phyloP scores from a whole-genome alignment of 2,113 vertebrate species.

The Okapia johnstoni region DNA sequence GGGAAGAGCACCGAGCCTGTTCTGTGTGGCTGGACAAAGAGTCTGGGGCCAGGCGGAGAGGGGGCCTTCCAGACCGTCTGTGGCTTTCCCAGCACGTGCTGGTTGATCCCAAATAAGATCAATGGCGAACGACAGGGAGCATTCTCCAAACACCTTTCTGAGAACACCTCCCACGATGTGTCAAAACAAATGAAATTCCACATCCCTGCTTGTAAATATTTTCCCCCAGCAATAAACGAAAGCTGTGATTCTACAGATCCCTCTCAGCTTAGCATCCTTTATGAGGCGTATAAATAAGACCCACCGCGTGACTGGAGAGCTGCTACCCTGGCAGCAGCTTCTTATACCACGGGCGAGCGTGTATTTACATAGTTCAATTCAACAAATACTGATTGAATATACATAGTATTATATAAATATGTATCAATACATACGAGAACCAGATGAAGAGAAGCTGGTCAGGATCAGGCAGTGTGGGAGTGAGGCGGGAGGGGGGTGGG shows the following conservation, averaged over 20 bases:
- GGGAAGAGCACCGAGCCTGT: accelerated
- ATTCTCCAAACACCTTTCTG: conserved; percentile 19
- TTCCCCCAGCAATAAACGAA: conserved; percentile 5
- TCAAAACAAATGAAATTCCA: conserved; percentile 44
- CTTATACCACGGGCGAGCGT: not conserved
- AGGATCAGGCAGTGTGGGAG: not conserved
- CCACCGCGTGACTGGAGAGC: not conserved
- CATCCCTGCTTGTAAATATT: conserved; percentile 21
- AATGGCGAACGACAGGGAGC: not conserved
- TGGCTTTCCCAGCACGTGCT: not conserved
- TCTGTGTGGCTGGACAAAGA: accelerated
- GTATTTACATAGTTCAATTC: conserved; percentile 52
- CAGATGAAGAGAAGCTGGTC: not conserved
- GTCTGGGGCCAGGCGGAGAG: accelerated
- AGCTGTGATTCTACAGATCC: not conserved
- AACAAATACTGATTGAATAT: conserved; percentile 35
- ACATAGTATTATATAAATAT: conserved; percentile 37
- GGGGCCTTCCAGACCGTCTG: not conserved
- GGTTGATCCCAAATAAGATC: not conserved
- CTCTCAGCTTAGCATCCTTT: conserved; percentile 1
- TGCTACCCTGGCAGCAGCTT: not conserved
- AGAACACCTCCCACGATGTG: not conserved
- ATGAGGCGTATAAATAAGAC: not conserved
- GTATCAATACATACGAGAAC: not conserved
- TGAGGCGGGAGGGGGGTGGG: not conserved